phyloP scores from a whole-genome alignment of 2,888 invertebrate genomes.

The Oconnorella tubifera region DNA sequence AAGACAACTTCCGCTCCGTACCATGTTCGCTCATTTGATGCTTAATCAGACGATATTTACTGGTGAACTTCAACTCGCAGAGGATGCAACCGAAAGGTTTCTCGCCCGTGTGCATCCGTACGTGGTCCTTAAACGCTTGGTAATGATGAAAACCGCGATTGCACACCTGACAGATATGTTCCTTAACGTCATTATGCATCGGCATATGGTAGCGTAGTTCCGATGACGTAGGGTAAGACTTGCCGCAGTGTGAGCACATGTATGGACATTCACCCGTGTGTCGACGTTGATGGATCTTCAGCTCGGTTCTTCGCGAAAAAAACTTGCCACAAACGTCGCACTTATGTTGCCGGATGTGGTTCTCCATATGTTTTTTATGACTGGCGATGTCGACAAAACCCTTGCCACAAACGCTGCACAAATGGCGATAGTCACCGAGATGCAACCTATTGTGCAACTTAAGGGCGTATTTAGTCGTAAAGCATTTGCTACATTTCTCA shows the following conservation, averaged over 20 bases:
- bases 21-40: not conserved
- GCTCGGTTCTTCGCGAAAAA: not conserved
- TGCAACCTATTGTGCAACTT: not conserved
- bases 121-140: not conserved
- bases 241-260: slow-evolving; percentile 4
- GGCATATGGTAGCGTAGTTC: not conserved
- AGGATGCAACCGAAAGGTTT: not conserved
- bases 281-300: not conserved
- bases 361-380: not conserved
- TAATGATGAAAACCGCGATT: not conserved
- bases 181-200: not conserved
- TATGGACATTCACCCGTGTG: slow-evolving; percentile 2
- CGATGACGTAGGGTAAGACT: not conserved
- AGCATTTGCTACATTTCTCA: not conserved
- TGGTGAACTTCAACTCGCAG: not conserved
- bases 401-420: slow-evolving; percentile 8
- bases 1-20: not conserved
- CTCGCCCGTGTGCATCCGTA: not conserved
- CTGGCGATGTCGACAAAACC: not conserved
- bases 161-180: not conserved
- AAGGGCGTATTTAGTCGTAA: not conserved
- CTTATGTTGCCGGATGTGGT: not conserved
- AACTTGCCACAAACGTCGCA: not conserved
- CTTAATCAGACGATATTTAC: not conserved
- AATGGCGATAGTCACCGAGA: not conserved